Base-by-base conservation (phyloP, 2,797 vertebrate species). In the Anomalospiza imberbis region DNA sequence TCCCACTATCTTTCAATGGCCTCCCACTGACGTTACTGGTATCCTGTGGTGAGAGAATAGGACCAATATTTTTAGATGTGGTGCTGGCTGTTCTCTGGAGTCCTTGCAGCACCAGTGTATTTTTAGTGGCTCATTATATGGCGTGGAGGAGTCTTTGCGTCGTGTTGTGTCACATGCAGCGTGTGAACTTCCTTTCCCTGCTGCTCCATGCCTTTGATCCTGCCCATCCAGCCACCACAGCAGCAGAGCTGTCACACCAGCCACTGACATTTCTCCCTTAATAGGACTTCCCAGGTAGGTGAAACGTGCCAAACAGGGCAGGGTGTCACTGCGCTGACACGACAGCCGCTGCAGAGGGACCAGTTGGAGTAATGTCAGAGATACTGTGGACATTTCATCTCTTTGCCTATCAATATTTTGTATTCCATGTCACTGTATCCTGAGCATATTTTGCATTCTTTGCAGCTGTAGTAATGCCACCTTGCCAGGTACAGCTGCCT, bases 11-110 rank as follows among this genome's bases (percentile, higher is more conserved):
- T 81, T 90, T n/a, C 78, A 89, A 70, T 84, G 94, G 91, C 73
- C 67, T 96, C 88, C 73, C 85, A 90, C 51, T 97, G 95, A 96
- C 88, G 70, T 86, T 92, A 24, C 45, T 91, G 91, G 82, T 94
- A 96, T 97, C 96, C 94, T 96, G 91, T 92, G 66, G 73, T 0
- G 1, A 84, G 62, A 94, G 73, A 96, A 95, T 57, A 81, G 79
- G 54, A 26, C 62, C 89, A 74, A 50, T 96, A 97, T 96, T 97
- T 97, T 94, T 97, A 97, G 96, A 75, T 54, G 66, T 73, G 79
- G 74, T 78, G 14, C 51, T 74, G 81, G 65, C 62, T 89, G 21
- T 63, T 93, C 90, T 77, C 75, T 93, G 89, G 62, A 80, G 70
- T 13, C 70, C 79, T 70, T 34, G 67, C 65, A 76, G 45, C 5